Base-by-base conservation (phyloP, 2,888 invertebrate species). In the Caradrina kadenii region DNA sequence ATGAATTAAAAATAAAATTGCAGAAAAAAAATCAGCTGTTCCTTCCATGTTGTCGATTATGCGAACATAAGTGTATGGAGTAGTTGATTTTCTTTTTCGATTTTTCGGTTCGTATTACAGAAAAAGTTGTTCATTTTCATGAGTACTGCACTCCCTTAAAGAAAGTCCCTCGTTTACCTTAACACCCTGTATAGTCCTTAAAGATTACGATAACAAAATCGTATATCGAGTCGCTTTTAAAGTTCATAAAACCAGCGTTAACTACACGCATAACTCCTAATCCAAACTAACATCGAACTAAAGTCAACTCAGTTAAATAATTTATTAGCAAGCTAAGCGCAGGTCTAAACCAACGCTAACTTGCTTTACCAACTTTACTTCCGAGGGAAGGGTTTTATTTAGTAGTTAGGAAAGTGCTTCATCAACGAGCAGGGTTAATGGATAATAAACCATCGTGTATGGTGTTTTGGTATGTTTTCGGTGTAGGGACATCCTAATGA, bases 301-400 rank as follows among this genome's bases (percentile, higher is more conserved):
- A 60, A 21, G 49, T 52, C 42, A 70, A 80, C 62, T 69, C 19
- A 58, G 70, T 80, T 73, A 77, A 77, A 82, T 74, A 74, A 74
- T 73, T 77, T 80, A 80, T 80, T 73, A 75, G 66, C 58, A 31
- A 67, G 65, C 76, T 79, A 55, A 81, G 73, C 81, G 52, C 49
- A 19, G 69, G 59, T 62, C 72, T 56, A n/a, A 59, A 61, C 59
- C 62, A 69, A 68, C 65, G 56, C 19, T 62, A 56, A 79, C 78
- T 79, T 48, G 70, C 60, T 75, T 56, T 63, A 48, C 49, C 17
- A 60, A 79, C 71, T 69, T 22, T 2, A 49, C 59, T 69, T 68
- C 56, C 65, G 61, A 58, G 49, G 64, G 63, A 73, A 42, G 55
- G 21, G 65, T 81, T 81, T 73, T 73, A 69, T 70, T 69, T 66